phyloP scores from a whole-genome alignment of 2,113 vertebrate genomes.

The Gambusia holbrooki region DNA sequence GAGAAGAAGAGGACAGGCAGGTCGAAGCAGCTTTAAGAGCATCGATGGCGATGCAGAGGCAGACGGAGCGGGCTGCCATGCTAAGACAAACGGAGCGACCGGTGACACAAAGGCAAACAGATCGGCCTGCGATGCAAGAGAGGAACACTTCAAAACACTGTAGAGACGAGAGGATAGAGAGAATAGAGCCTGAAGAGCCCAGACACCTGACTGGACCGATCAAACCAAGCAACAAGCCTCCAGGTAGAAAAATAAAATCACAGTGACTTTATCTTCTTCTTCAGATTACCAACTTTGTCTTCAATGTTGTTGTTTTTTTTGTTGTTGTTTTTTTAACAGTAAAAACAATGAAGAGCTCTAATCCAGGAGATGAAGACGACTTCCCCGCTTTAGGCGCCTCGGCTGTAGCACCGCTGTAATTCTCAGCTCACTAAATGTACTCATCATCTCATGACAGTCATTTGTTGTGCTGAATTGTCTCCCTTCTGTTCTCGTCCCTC shows the following conservation, averaged over 20 bases:
- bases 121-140: slow-evolving; percentile 81
- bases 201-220: slow-evolving; percentile 61
- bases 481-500: background rate
- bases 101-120: slow-evolving; percentile 82
- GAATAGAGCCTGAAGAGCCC: slow-evolving; percentile 59
- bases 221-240: slow-evolving; percentile 73
- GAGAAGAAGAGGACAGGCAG: slow-evolving; percentile 94
- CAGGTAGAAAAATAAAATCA: slow-evolving; percentile 73
- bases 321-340: slow-evolving; percentile 35
- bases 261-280: background rate
- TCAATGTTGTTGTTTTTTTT: background rate
- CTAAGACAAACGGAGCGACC: slow-evolving; percentile 42
- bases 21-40: slow-evolving; percentile 89
- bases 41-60: slow-evolving; percentile 83
- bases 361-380: slow-evolving; percentile 79
- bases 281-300: background rate
- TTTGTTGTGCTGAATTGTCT: background rate
- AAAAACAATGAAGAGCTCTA: slow-evolving; percentile 71
- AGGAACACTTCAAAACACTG: slow-evolving; percentile 78
- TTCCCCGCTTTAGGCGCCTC: slow-evolving; percentile 80
- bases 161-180: slow-evolving; percentile 82
- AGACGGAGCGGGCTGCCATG: slow-evolving; percentile 81
- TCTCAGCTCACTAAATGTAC: background rate
- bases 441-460: background rate
- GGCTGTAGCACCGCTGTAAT: slow-evolving; percentile 60